Base-by-base conservation (phyloP, 2,113 vertebrate species). In the Corapipo altera region DNA sequence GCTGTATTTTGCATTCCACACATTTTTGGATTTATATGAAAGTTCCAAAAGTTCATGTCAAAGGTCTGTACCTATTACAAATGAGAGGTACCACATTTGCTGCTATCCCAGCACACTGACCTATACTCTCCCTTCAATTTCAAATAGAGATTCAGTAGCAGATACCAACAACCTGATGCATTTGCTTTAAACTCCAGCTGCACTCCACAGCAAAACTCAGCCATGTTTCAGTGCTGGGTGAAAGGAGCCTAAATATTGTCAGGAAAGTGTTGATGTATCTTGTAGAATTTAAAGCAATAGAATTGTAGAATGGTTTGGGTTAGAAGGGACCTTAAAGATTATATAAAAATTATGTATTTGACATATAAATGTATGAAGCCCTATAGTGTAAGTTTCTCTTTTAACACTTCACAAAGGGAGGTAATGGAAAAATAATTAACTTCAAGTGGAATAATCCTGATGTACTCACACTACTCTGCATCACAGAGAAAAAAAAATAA, bases 391-490 rank as follows among this genome's bases (percentile, higher is more conserved):
- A 57, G 35, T 55, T 84, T 70, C 17, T 75, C 17, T 89, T 93
- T n/a, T 46, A 80, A 46, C 41, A 33, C 6, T 41, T 89, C n/a
- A 76, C 9, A 91, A 59, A 61, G 30, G 9, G 12, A 82, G 2
- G 12, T 15, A 64, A 37, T 27, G 11, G 59, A 62, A 89, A 89
- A 89, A 49, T 39, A 84, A 69, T 55, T 48, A 72, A 79, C 15
- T 62, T 89, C 24, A 64, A 43, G 14, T 33, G 59, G 12, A 81
- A 32, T 67, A 77, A 54, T 39, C 14, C 57, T 62, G 23, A 64
- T 0, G 0, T 57, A 28, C 6, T 23, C 13, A 27, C 6, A 11
- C 5, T 77, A 27, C 22, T 62, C 46, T 57, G 24, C 35, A 35
- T n/a, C 48, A 35, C 4, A 66, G 10, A 49, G 19, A 54, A 62